phyloP scores from a whole-genome alignment of 2,888 invertebrate species.

The Nephrotoma flavescens region DNA sequence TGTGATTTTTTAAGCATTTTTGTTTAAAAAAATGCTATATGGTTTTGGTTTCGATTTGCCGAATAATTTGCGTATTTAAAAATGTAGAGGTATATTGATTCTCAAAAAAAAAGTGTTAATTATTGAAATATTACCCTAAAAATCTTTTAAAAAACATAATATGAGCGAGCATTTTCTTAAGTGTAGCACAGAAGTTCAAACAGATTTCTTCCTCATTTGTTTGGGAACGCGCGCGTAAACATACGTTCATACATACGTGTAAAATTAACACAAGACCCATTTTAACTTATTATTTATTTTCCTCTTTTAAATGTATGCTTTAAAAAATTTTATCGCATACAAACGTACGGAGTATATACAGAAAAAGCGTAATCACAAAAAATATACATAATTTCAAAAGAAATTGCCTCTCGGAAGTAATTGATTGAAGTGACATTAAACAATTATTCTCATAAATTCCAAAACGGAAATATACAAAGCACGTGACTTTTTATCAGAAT shows the following conservation, averaged over 20 bases:
- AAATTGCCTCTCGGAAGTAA: background rate
- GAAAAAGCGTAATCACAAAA: background rate
- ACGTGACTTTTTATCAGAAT: background rate
- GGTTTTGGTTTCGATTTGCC: too few species aligned
- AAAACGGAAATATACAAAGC: background rate
- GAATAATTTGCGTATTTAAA: too few species aligned
- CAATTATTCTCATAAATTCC: background rate
- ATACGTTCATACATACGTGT: background rate
- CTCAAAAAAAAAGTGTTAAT: too few species aligned
- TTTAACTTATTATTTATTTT: background rate
- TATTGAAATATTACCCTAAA: background rate
- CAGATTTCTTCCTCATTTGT: background rate
- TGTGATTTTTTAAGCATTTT: too few species aligned
- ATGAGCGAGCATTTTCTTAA: background rate
- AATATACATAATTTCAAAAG: background rate
- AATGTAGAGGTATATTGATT: too few species aligned
- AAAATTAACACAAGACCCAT: background rate
- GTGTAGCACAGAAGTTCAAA: background rate
- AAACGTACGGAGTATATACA: background rate
- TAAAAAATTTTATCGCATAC: background rate
- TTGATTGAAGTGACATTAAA: background rate
- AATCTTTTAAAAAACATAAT: background rate
- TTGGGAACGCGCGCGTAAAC: background rate
- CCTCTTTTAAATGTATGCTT: background rate
- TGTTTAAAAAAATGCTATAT: too few species aligned